A percentile compares a stretch with the other conserved stretches of the same genome.
Conservation (phyloP, 2,888 invertebrate species). For the Coleophora flavipennella region DNA sequence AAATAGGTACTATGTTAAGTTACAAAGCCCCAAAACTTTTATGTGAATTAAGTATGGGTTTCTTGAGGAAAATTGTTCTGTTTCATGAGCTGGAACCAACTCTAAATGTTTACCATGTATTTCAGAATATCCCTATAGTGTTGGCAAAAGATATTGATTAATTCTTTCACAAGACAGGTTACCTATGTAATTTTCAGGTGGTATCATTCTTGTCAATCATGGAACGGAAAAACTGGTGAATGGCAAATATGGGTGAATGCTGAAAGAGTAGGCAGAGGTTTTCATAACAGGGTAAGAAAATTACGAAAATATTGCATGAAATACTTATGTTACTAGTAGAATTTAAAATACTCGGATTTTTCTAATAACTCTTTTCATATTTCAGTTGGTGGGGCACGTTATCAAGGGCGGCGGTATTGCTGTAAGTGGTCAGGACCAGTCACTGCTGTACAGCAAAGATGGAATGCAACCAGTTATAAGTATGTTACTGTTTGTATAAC, state of each 20-base stretch:
- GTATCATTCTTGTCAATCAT: conserved; percentile 91
- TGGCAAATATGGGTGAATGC: conserved; percentile 93
- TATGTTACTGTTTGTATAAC: conserved; percentile 23
- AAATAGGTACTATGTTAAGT: too few species aligned
- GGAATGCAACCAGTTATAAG: conserved; percentile 36
- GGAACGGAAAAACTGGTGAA: conserved; percentile 91
- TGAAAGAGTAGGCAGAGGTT: conserved; percentile 88
- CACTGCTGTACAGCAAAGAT: conserved; percentile 46
- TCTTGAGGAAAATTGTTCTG: too few species aligned
- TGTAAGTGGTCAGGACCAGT: conserved; percentile 82
- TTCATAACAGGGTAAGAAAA: conserved; percentile 86
- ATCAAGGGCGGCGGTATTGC: conserved; percentile 83
- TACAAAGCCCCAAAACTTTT: too few species aligned
- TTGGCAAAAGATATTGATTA: too few species aligned
- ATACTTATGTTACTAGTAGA: background rate
- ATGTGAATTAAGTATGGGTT: too few species aligned
- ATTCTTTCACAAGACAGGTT: too few species aligned
- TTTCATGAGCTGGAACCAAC: too few species aligned
- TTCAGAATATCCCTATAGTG: too few species aligned
- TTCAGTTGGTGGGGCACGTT: conserved; percentile 82
- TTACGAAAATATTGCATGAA: background rate
- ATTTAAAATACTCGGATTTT: background rate
- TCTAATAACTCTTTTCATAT: conserved; percentile 13
- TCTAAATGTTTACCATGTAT: too few species aligned
- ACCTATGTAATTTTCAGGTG: conserved; percentile 75